These are phyloP conservation scores for Heterochromis multidens DNA, from an alignment of 2,113 vertebrate species.

Conservation along the genomic window DNA sequence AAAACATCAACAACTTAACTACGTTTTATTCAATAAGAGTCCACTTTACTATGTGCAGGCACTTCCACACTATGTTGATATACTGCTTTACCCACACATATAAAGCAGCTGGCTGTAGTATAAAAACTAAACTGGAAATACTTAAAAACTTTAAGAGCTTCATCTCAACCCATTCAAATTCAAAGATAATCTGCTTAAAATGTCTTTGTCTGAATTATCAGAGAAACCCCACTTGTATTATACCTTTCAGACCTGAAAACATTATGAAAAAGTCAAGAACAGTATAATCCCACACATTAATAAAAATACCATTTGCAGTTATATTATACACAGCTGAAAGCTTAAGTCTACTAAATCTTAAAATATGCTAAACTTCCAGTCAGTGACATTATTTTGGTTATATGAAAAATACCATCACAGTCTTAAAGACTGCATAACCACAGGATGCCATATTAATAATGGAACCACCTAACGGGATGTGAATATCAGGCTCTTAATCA, in stretches of 20 bases:
- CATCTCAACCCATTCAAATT: neutral
- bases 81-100: too few species aligned
- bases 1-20: neutral
- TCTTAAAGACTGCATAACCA: neutral
- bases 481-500: conserved; percentile 13
- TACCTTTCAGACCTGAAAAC: neutral
- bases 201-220: neutral
- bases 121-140: neutral
- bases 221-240: neutral
- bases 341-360: neutral
- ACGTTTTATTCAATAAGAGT: neutral
- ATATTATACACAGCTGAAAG: neutral
- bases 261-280: neutral
- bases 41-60: neutral
- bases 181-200: neutral
- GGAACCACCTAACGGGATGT: neutral
- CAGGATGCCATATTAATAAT: neutral
- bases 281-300: neutral
- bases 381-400: neutral
- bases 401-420: neutral
- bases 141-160: neutral
- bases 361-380: neutral
- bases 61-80: neutral
- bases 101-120: too few species aligned
- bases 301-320: neutral